Base-by-base conservation (phyloP, 2,113 vertebrate genomes). In the Sardina pilchardus region DNA sequence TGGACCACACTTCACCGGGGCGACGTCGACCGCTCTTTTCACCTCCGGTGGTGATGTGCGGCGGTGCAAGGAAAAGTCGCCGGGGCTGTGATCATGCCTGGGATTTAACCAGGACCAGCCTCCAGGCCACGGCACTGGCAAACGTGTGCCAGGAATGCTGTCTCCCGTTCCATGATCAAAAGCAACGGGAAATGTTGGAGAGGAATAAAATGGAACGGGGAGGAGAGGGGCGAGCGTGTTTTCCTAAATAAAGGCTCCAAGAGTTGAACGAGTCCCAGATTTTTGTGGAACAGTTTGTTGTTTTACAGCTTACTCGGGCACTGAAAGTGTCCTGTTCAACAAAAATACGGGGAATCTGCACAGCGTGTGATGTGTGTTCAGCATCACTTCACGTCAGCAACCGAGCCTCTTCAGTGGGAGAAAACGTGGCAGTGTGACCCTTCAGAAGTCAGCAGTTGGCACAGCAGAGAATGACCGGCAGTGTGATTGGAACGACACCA, bases 101-200 rank as follows among this genome's bases (percentile, higher is more conserved):
- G 81, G 5, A 42, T 82, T 81, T 85, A 83, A 90, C 82, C 84
- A 88, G 85, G 85, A 87, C 56, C 83, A 85, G 86, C 30, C 67
- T 85, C 67, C 0, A 63, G 67, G 80, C 34, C 48, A 81, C 47
- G 71, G 48, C 45, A 81, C 17, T 81, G 14, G 45, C 42, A 87
- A 34, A 53, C 53, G 9, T 36, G 82, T 81, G 82, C 26, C 89
- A 88, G 45, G 85, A 84, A 59, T 43, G 56, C 82, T 85, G 86
- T 71, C 81, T 90, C 39, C 82, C 85, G 81, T 81, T 84, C 82
- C n/a, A 39, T 86, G 84, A 87, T 88, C 89, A 90, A 88, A 90
- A 86, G 53, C 47, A 50, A 50, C 19, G 19, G 43, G 56, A 82
- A 82, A 88, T 53, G 50, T 85, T 87, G 89, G 85, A 88, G 67